phyloP scores from a whole-genome alignment of 2,113 vertebrate species.

The Cranoglanis bouderius region DNA sequence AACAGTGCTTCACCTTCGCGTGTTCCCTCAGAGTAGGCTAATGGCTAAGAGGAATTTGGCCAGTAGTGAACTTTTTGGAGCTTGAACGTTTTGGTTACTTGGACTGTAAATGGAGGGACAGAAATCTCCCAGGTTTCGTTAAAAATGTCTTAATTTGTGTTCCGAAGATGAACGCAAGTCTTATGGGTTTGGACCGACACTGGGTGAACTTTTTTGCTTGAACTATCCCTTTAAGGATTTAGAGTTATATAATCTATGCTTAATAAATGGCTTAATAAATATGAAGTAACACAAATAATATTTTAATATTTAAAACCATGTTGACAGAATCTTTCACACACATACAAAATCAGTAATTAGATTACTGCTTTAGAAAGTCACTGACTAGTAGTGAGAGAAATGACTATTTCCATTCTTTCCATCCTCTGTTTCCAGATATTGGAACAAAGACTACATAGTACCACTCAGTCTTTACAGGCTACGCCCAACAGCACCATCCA shows the following conservation, averaged over 20 bases:
- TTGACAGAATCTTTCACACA: neutral
- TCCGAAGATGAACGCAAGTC: no score
- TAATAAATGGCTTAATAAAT: neutral
- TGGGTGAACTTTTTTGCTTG: no score
- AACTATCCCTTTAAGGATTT: neutral
- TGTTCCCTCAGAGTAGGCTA: no score
- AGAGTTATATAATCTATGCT: neutral
- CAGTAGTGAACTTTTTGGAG: no score
- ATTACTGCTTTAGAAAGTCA: neutral
- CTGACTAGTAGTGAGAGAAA: neutral
- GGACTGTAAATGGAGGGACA: no score
- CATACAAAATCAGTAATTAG: neutral
- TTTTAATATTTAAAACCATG: neutral
- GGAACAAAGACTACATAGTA: conserved; percentile 74
- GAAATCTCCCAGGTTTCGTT: no score
- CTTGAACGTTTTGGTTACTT: no score
- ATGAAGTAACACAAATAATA: neutral
- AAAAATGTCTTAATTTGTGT: no score
- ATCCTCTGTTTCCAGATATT: conserved; percentile 62
- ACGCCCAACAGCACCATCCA: conserved; percentile 82
- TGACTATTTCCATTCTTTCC: conserved; percentile 8
- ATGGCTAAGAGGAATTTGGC: no score
- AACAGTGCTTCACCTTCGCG: no score
- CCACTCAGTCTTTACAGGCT: conserved; percentile 76
- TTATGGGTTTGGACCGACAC: no score